These are phyloP conservation scores for Icerya purchasi DNA, from an alignment of 2,888 invertebrate genomes.

Conservation along the genomic window DNA sequence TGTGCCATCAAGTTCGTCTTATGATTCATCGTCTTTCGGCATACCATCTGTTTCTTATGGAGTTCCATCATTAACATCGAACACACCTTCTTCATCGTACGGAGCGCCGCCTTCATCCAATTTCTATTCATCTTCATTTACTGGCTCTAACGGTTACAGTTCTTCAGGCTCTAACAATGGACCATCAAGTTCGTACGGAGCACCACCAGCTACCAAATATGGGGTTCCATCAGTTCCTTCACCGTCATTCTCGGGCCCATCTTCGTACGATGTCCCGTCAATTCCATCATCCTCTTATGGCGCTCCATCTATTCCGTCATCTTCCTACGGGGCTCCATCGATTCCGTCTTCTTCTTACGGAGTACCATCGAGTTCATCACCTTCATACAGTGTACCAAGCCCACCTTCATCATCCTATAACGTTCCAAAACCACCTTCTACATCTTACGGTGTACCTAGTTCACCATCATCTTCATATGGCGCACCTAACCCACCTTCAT, in stretches of 20 bases:
- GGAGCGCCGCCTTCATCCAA: constrained; percentile 8
- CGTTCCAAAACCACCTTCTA: constrained; percentile 9
- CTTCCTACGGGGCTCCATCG: constrained; percentile 19
- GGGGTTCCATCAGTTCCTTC: constrained; percentile 6
- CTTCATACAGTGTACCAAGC: constrained; percentile 9
- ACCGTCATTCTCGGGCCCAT: not conserved
- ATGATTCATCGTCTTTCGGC: constrained; percentile 15
- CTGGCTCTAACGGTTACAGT: constrained; percentile 1
- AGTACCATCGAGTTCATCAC: not conserved
- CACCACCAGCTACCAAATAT: constrained; percentile 9
- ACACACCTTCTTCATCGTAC: constrained; percentile 9
- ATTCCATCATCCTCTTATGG: constrained; percentile 11
- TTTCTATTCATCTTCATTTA: not conserved
- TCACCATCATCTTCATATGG: constrained; percentile 16
- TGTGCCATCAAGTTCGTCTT: constrained; percentile 12
- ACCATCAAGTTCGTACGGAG: constrained; percentile 14
- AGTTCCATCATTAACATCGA: constrained; percentile 4
- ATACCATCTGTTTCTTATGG: constrained; percentile 9
- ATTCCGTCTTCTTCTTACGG: too few species aligned
- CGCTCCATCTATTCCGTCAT: constrained; percentile 20
- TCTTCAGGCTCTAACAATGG: not conserved
- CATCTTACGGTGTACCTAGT: constrained; percentile 13
- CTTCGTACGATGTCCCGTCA: constrained; percentile 13
- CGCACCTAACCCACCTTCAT: constrained; percentile 14
- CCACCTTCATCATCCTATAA: constrained; percentile 3